These are phyloP conservation scores for Oppia nitens DNA, from an alignment of 1,140 invertebrate genomes.

Conservation along the genomic window DNA sequence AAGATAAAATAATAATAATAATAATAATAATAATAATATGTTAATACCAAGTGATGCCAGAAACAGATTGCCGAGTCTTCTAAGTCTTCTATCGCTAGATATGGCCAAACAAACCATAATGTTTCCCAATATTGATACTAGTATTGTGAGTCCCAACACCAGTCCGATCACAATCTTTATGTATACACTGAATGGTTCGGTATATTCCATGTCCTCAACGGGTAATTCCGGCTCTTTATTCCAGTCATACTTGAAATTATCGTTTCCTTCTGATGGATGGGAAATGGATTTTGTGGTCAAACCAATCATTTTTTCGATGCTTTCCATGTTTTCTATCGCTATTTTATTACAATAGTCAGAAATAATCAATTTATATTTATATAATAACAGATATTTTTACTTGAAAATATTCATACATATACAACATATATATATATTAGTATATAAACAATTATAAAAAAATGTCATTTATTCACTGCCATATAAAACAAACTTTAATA, in stretches of 20 bases:
- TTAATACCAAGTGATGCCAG: conserved; percentile 53
- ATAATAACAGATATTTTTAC: too few relatives aligned
- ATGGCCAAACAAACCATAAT: conserved; percentile 86
- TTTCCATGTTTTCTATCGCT: too few relatives aligned
- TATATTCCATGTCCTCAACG: not conserved
- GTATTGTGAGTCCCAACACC: conserved; percentile 70
- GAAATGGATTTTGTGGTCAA: not conserved
- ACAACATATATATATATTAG: too few relatives aligned
- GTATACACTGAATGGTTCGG: not conserved
- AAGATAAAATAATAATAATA: too few relatives aligned
- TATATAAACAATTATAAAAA: too few relatives aligned
- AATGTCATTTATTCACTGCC: too few relatives aligned
- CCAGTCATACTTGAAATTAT: not conserved
- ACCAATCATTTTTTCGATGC: not conserved
- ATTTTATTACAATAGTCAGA: too few relatives aligned
- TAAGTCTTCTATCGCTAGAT: conserved; percentile 75
- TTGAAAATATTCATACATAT: too few relatives aligned
- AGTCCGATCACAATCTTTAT: conserved; percentile 39
- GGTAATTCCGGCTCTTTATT: not conserved
- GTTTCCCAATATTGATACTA: conserved; percentile 83
- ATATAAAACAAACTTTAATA: too few relatives aligned
- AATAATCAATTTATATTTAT: too few relatives aligned
- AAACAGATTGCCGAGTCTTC: conserved; percentile 84
- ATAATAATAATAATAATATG: too few relatives aligned
- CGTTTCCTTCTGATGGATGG: not conserved